Conservation (phyloP, 2,888 invertebrate genomes). For the Coenonympha arcania region DNA sequence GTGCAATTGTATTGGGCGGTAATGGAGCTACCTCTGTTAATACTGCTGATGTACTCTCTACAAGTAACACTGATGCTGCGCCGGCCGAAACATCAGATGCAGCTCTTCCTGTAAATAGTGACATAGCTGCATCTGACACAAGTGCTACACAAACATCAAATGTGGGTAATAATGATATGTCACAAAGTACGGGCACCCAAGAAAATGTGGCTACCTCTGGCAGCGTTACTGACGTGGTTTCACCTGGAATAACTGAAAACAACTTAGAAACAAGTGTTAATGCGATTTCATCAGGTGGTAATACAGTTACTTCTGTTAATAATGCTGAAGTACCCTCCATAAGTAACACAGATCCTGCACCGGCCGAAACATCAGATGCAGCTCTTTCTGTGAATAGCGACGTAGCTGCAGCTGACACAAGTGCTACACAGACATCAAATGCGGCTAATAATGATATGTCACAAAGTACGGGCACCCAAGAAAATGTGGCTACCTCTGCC, state of each 20-base stretch:
- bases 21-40: not conserved
- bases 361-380: not conserved
- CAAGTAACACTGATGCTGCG: too few relatives aligned
- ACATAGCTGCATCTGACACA: too few relatives aligned
- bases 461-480: not conserved
- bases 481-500: not conserved
- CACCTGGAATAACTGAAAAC: conserved; percentile 3
- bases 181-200: not conserved
- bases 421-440: too few relatives aligned
- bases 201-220: not conserved
- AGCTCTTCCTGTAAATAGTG: too few relatives aligned
- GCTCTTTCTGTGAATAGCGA: too few relatives aligned
- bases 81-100: too few relatives aligned
- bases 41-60: too few relatives aligned
- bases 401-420: too few relatives aligned
- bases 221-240: not conserved
- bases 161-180: not conserved
- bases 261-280: not conserved
- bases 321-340: not conserved
- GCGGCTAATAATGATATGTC: not conserved
- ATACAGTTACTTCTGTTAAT: not conserved
- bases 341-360: not conserved
- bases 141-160: too few relatives aligned
- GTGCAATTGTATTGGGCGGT: not conserved
- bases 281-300: not conserved